Conservation (phyloP, 2,113 vertebrate species). For the Diphyllodes magnificus region DNA sequence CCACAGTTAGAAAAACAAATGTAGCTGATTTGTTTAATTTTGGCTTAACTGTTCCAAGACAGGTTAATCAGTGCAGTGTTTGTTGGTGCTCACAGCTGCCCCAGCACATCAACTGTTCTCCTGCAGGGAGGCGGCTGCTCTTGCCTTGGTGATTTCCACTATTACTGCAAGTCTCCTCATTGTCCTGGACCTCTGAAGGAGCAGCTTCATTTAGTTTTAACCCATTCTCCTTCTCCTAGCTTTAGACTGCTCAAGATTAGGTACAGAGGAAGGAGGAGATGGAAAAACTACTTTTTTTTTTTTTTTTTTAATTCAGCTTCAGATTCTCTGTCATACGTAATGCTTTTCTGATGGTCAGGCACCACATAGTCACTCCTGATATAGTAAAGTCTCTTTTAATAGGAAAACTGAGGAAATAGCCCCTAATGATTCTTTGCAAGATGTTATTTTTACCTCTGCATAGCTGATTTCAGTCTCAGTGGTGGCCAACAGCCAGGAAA, state of each 20-base stretch:
- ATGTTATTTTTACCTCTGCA: background rate
- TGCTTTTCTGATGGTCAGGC: background rate
- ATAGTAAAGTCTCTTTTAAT: background rate
- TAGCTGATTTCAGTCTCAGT: background rate
- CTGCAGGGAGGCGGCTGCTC: background rate
- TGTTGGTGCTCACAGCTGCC: background rate
- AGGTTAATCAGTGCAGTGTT: background rate
- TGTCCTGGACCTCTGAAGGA: background rate
- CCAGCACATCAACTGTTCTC: background rate
- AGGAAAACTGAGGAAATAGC: slow-evolving; percentile 17
- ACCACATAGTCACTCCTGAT: background rate
- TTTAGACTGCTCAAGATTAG: background rate
- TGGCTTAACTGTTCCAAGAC: background rate
- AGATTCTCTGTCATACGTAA: background rate
- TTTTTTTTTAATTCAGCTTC: background rate
- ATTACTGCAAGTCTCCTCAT: background rate
- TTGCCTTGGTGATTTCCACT: background rate
- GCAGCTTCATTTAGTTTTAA: background rate
- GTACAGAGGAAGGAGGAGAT: background rate
- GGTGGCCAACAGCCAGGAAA: background rate
- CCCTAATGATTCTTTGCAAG: background rate
- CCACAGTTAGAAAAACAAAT: background rate
- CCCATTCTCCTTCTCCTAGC: background rate
- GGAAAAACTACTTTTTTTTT: background rate
- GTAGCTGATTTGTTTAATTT: background rate